Evolutionary conservation across 1,140 invertebrate genomes (phyloP).

Genomic region (Lycorma delicatula): DNA sequence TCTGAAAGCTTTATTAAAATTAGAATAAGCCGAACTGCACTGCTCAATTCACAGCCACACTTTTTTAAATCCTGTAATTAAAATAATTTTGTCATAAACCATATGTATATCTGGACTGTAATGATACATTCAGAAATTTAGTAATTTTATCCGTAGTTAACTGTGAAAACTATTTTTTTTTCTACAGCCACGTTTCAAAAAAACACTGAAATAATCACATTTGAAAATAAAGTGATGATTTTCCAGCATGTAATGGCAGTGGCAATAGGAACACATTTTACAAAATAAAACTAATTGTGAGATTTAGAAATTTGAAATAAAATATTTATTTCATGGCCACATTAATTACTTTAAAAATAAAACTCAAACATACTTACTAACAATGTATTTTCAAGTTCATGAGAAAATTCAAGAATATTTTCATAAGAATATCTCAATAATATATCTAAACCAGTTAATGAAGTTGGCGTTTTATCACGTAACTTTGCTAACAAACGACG

Average conservation of each 20-base stretch:
- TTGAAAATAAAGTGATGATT: too few species aligned
- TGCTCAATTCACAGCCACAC: slow-evolving; percentile 29
- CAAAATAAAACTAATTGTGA: too few species aligned
- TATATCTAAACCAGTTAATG: slow-evolving; percentile 59
- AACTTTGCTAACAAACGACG: slow-evolving; percentile 62
- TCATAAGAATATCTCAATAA: slow-evolving; percentile 61
- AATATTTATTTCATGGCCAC: too few species aligned
- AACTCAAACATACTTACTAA: background rate
- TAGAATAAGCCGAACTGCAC: slow-evolving; percentile 30
- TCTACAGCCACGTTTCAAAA: too few species aligned
- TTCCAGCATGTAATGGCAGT: too few species aligned
- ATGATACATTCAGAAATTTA: too few species aligned
- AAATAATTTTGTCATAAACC: slow-evolving; percentile 4
- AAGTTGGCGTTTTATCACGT: slow-evolving; percentile 63
- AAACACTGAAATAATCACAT: too few species aligned
- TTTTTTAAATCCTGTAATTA: slow-evolving; percentile 20
- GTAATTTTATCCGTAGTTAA: too few species aligned
- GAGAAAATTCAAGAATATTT: slow-evolving; percentile 45
- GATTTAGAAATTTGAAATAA: too few species aligned
- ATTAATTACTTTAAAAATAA: too few species aligned
- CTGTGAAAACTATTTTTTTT: too few species aligned
- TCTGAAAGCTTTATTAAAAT: slow-evolving; percentile 31
- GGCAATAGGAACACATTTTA: too few species aligned
- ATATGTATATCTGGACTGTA: background rate
- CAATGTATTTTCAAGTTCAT: slow-evolving; percentile 37